Evolutionary conservation across 2,888 invertebrate species (phyloP).

Genomic region (Cheilosia variabilis): DNA sequence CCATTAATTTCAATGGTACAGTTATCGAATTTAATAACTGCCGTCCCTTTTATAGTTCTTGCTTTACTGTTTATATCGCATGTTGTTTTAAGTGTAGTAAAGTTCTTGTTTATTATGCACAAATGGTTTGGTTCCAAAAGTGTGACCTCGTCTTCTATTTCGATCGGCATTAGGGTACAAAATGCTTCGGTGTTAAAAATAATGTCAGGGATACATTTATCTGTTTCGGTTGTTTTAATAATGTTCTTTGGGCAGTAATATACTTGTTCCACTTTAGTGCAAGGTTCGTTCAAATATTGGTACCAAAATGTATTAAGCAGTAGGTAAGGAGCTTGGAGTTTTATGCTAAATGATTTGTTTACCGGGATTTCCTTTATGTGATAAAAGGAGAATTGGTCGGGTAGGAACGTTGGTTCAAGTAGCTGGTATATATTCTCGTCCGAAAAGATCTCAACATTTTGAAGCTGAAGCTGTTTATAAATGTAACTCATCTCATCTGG

Average conservation of each 20-base stretch:
- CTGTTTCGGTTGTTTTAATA: neutral
- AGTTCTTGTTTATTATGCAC: neutral
- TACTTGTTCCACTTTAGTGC: neutral
- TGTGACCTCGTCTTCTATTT: slow-evolving; percentile 2
- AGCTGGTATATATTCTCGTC: neutral
- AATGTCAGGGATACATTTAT: neutral
- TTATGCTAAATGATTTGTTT: neutral
- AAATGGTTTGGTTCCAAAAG: neutral
- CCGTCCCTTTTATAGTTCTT: too few relatives aligned
- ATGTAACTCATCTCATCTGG: too few relatives aligned
- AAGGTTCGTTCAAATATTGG: too few relatives aligned
- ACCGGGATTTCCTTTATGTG: slow-evolving; percentile 3
- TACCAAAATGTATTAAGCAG: too few relatives aligned
- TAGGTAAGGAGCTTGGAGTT: too few relatives aligned
- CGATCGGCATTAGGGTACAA: neutral
- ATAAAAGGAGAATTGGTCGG: too few relatives aligned
- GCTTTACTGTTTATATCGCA: too few relatives aligned
- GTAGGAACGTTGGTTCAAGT: too few relatives aligned
- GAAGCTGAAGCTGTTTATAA: too few relatives aligned
- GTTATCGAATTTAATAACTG: neutral
- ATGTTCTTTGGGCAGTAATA: neutral
- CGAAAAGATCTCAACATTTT: neutral
- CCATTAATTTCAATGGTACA: neutral
- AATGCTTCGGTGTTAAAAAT: neutral
- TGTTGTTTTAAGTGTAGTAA: too few relatives aligned